Conservation (phyloP, 1,140 invertebrate species). For the Hypsibius dujardini region DNA sequence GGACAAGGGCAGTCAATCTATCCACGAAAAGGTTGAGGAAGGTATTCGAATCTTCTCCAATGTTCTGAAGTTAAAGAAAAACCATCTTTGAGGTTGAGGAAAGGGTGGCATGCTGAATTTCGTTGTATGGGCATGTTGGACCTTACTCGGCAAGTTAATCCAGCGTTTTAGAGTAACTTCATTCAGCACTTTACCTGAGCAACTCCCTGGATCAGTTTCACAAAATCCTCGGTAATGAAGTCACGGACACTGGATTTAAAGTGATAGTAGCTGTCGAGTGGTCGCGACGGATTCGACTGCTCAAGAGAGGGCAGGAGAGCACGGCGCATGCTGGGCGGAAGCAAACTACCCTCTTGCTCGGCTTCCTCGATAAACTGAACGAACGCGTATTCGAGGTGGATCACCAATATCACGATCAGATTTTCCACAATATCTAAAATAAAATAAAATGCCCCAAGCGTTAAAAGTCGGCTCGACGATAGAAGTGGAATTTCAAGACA, state of each 20-base stretch:
- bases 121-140: too few species aligned
- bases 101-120: too few species aligned
- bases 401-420: constrained; percentile 3
- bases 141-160: too few species aligned
- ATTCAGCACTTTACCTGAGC: too few species aligned
- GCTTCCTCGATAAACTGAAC: not conserved
- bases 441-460: not conserved
- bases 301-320: constrained; percentile 3
- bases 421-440: constrained; percentile 1
- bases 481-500: not conserved
- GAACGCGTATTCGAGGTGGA: not conserved
- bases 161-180: too few species aligned
- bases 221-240: constrained; percentile 4
- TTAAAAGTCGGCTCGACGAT: too few species aligned
- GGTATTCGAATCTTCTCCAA: too few species aligned
- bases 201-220: not conserved
- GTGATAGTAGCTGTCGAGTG: not conserved
- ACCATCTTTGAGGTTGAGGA: too few species aligned
- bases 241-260: constrained; percentile 11
- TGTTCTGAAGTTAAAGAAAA: too few species aligned
- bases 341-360: not conserved
- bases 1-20: too few species aligned
- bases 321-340: constrained; percentile 6
- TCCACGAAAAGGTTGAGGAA: too few species aligned
- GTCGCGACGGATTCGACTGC: not conserved